A percentile compares a stretch with the other conserved stretches of the same genome.
phyloP scores from a whole-genome alignment of 2,113 vertebrate species.

The Ctenodactylus gundi region DNA sequence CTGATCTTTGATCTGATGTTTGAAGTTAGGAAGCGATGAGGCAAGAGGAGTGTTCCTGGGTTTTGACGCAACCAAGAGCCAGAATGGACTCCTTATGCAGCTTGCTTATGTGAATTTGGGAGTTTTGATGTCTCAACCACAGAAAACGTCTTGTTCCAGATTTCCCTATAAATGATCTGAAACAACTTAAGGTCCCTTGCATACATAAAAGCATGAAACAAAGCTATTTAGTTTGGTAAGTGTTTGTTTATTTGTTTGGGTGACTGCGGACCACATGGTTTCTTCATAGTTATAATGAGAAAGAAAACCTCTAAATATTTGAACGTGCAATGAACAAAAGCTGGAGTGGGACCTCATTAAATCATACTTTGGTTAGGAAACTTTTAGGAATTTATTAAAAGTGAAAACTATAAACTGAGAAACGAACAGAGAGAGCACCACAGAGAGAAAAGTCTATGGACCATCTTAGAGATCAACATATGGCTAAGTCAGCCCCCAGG shows the following conservation, averaged over 20 bases:
- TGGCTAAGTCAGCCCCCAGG: no score
- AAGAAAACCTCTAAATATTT: background rate
- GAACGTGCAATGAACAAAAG: background rate
- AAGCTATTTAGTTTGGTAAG: background rate
- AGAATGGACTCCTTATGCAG: background rate
- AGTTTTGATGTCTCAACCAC: constrained; percentile 16
- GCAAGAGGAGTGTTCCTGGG: background rate
- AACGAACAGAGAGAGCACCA: background rate
- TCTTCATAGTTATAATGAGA: background rate
- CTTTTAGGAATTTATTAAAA: constrained; percentile 24
- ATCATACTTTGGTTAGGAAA: background rate
- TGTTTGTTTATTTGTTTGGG: background rate
- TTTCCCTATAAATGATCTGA: constrained; percentile 37
- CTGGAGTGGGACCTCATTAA: background rate
- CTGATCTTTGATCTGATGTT: constrained; percentile 10
- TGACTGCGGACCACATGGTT: background rate
- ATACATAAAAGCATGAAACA: constrained; percentile 2
- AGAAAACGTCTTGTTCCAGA: background rate
- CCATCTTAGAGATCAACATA: background rate
- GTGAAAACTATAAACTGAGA: background rate
- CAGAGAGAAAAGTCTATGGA: no score
- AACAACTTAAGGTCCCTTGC: constrained; percentile 22
- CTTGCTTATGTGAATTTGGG: background rate
- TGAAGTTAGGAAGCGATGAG: constrained; percentile 42
- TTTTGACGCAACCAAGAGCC: background rate